Evolutionary conservation across 2,797 vertebrate species (phyloP).

Genomic region (Ctenopoma kingsleyae): DNA sequence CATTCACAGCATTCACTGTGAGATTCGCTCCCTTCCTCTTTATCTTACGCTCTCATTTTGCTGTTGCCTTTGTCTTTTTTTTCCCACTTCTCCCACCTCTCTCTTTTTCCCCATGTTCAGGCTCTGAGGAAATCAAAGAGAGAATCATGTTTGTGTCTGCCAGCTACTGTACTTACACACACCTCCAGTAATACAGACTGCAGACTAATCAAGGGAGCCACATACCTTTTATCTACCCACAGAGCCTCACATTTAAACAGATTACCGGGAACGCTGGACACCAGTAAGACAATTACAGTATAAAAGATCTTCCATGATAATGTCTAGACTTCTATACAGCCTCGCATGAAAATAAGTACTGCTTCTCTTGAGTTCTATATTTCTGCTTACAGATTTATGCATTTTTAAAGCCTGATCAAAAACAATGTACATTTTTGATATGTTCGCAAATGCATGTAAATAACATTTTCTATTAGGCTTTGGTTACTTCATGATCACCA

Average conservation of each 20-base stretch:
- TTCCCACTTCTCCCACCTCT: slow-evolving; percentile 25
- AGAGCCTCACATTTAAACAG: slow-evolving; percentile 80
- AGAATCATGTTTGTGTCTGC: slow-evolving; percentile 65
- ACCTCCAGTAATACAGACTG: slow-evolving; percentile 62
- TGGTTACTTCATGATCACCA: not conserved
- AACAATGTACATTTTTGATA: not conserved
- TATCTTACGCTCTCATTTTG: slow-evolving; percentile 24
- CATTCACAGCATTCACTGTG: slow-evolving; percentile 42
- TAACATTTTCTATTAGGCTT: not conserved
- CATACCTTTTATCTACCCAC: slow-evolving; percentile 82
- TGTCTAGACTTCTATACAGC: slow-evolving; percentile 69
- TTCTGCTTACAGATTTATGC: slow-evolving; percentile 14
- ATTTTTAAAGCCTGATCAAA: slow-evolving; percentile 1
- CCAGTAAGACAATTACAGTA: slow-evolving; percentile 74
- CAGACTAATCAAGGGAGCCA: slow-evolving; percentile 75
- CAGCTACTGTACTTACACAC: slow-evolving; percentile 67
- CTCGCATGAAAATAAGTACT: not conserved
- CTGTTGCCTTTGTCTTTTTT: slow-evolving; percentile 23
- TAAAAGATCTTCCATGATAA: slow-evolving; percentile 52
- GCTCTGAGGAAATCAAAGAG: slow-evolving; percentile 68
- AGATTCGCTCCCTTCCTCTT: slow-evolving; percentile 39
- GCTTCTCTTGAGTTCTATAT: slow-evolving; percentile 1
- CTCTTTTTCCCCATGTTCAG: slow-evolving; percentile 31
- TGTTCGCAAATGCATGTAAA: too few species aligned
- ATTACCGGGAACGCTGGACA: slow-evolving; percentile 80